Evolutionary conservation across 2,797 vertebrate genomes (phyloP).

Genomic region (Pangasius macronema): DNA sequence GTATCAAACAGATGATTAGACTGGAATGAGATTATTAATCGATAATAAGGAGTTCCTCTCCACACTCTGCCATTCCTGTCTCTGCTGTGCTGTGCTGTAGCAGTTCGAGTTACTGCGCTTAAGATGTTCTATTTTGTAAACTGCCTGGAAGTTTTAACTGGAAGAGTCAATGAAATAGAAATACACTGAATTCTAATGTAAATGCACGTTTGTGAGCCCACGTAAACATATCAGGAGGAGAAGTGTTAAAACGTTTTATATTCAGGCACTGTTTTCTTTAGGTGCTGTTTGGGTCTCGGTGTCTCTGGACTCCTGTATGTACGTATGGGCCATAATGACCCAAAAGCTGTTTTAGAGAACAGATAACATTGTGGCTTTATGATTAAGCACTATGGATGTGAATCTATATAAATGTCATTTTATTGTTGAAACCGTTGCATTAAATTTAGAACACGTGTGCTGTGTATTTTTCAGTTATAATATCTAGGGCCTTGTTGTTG

Average conservation of each 20-base stretch:
- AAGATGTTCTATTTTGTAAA: slow-evolving; percentile 3
- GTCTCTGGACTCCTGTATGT: background rate
- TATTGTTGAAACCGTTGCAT: background rate
- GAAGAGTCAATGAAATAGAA: slow-evolving; percentile 10
- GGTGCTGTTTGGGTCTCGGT: background rate
- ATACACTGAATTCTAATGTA: slow-evolving; percentile 31
- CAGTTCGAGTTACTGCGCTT: background rate
- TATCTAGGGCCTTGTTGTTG: background rate
- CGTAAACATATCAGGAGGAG: background rate
- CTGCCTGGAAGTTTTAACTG: slow-evolving; percentile 19
- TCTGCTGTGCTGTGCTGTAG: slow-evolving; percentile 16
- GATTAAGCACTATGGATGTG: slow-evolving; percentile 14
- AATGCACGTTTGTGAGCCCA: background rate
- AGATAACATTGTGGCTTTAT: slow-evolving; percentile 7
- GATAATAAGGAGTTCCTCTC: background rate
- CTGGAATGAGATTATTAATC: background rate
- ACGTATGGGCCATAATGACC: background rate
- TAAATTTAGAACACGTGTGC: background rate
- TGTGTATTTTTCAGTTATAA: slow-evolving; percentile 2
- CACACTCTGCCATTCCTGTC: background rate
- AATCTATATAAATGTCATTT: slow-evolving; percentile 7
- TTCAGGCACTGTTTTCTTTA: background rate
- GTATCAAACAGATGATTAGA: background rate
- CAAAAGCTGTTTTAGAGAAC: slow-evolving; percentile 1
- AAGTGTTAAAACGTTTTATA: slow-evolving; percentile 10